Base-by-base conservation (phyloP, 35 echinoderm and acorn worm genomes). In the Strongylocentrotus purpuratus region DNA sequence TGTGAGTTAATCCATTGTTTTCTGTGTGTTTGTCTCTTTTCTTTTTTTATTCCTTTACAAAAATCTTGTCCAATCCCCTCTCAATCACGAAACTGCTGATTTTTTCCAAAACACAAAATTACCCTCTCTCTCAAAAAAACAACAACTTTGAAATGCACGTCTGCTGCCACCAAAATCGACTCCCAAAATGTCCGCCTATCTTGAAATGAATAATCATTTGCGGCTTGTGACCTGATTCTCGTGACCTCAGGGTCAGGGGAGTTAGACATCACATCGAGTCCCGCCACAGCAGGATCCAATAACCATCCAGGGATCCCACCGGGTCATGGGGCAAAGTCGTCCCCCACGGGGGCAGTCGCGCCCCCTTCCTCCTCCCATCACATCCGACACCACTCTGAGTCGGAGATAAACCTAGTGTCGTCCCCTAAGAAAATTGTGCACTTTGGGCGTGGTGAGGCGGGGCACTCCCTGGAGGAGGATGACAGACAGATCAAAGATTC, bases 401-500 rank as follows among this genome's bases (percentile, higher is more conserved):
- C 94, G 31, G 97, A 97, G 93, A 92, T 96, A 33, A 94, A 85
- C 35, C 50, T 94, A 33, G 94, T 94, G 93, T 94, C 97, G 61
- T 71, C 95, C 96, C 96, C 96, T 94, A 97, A 96, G 97, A 96
- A 96, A 95, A 96, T 96, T 20, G 94, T 97, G 20, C 97, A 94
- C 85, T 97, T 97, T 94, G 94, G 95, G 90, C 95, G 89, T 86
- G 97, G 97, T n/a, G 95, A 97, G 90, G 45, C 91, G 97, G 96
- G 71, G 65, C 94, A 95, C 92, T 99, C 98, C 33, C 88, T 98
- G 93, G 98, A 98, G 94, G 98, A 98, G 31, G 97, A 98, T 50
- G 98, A 99, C 92, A 95, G 96, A 33, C 97, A 96, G 88, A 96
- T 99, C 52, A 99, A 99, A 97, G 98, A 99, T 90, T 99, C 98